Percentiles rank a stretch among this genome's conserved stretches.
phyloP scores from a whole-genome alignment of 2,113 vertebrate species.

The Pardalotus punctatus region DNA sequence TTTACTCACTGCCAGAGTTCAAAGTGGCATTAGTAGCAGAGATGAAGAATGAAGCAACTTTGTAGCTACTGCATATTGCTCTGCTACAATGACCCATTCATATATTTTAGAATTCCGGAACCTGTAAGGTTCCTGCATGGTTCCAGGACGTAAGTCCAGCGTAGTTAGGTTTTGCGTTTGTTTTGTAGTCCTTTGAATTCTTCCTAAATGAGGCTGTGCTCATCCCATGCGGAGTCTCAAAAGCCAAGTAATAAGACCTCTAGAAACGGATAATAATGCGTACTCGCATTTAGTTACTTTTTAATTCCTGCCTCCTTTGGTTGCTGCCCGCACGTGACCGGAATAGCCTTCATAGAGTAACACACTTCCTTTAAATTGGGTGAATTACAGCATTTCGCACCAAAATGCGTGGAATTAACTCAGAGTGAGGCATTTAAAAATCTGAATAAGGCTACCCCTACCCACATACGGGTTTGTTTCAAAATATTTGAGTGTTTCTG shows the following conservation, averaged over 20 bases:
- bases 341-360: not conserved
- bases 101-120: not conserved
- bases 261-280: not conserved
- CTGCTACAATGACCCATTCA: not conserved
- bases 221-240: not conserved
- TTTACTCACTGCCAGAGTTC: not conserved
- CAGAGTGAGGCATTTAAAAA: not conserved
- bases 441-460: not conserved
- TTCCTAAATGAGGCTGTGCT: not conserved
- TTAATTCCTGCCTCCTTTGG: not conserved
- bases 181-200: not conserved
- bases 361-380: not conserved
- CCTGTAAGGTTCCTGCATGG: not conserved
- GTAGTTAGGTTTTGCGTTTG: not conserved
- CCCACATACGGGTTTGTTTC: not conserved
- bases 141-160: not conserved
- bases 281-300: not conserved
- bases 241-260: not conserved
- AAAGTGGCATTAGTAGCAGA: not conserved
- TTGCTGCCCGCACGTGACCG: fast-evolving
- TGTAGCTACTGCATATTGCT: fast-evolving
- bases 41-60: not conserved
- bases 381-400: not conserved
- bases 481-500: not conserved
- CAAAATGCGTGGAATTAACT: not conserved